Base-by-base conservation (phyloP, 2,797 vertebrate species). In the Rhinoraja longicauda region DNA sequence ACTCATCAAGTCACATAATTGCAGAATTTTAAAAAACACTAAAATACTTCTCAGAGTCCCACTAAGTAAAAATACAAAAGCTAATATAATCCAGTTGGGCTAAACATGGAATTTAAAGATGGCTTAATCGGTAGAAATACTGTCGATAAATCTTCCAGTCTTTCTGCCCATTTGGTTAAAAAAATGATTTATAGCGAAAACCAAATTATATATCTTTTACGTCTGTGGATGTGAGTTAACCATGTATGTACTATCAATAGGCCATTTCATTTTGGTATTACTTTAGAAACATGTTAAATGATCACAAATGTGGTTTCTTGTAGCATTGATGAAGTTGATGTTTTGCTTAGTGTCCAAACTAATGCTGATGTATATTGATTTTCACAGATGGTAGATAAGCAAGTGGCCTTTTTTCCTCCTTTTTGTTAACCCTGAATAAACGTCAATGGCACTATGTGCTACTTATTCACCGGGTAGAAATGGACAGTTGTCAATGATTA, bases 361-460 rank as follows among this genome's bases (percentile, higher is more conserved):
- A 73, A 73, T 73, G 90, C 36, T 91, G 90, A 91, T 91, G 70
- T 72, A n/a, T 75, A 92, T 92, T 75, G 90, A 75, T 92, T 70
- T 75, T 72, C 70, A 75, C 90, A 92, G 90, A 45, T 75, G 90
- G 90, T 26, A 75, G 90, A 75, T 75, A 92, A 92, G 90, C 90
- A 73, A 92, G 39, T 29, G 6, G 70, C 90, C 17, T 57, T 73
- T 57, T 15, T 9, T 19, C 17, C 32, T 32, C 84, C 59, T 7
- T 73, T 75, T 45, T 92, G 64, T 92, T 92, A 92, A 92, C 72
- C 26, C 67, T 92, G 90, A 92, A 75, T 75, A 92, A 92, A 92
- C 70, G 26, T 8, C 39, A 72, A 73, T 75, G 36, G 70, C 90
- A 73, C 29, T 75, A 73, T 91, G 32, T 29, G 45, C 32, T 92